Conservation (phyloP, 2,888 invertebrate species). For the Cerastis leucographa region DNA sequence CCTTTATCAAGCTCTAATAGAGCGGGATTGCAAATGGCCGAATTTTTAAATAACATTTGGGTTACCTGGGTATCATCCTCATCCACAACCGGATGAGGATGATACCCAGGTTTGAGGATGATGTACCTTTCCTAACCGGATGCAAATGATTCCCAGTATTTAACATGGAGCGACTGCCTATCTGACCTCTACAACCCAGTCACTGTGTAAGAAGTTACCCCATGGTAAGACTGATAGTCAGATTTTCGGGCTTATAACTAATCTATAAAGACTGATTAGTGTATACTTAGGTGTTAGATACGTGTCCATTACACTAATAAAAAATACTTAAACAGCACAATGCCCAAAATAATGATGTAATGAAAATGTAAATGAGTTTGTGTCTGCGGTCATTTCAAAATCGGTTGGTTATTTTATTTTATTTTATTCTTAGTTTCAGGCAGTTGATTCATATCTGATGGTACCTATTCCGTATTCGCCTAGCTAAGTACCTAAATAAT, state of each 20-base stretch:
- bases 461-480: no score
- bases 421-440: not conserved
- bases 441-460: not conserved
- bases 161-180: not conserved
- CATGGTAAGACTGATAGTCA: no score
- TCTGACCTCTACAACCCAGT: not conserved
- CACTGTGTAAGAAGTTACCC: not conserved
- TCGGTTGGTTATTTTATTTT: not conserved
- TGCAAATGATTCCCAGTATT: not conserved
- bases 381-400: constrained; percentile 3
- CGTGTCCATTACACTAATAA: not conserved
- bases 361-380: constrained; percentile 3
- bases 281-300: not conserved
- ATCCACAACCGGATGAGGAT: not conserved
- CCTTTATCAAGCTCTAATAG: not conserved
- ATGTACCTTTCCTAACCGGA: not conserved
- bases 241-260: no score
- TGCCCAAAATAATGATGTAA: not conserved
- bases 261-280: not conserved
- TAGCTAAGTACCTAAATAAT: no score
- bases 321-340: not conserved
- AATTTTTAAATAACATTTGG: no score
- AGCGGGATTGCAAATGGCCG: no score
- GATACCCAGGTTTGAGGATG: no score
- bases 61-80: not conserved